Percentiles rank a stretch among this genome's conserved stretches.
Evolutionary conservation across 2,888 invertebrate genomes (phyloP).

Genomic region (Dynastes grantii): DNA sequence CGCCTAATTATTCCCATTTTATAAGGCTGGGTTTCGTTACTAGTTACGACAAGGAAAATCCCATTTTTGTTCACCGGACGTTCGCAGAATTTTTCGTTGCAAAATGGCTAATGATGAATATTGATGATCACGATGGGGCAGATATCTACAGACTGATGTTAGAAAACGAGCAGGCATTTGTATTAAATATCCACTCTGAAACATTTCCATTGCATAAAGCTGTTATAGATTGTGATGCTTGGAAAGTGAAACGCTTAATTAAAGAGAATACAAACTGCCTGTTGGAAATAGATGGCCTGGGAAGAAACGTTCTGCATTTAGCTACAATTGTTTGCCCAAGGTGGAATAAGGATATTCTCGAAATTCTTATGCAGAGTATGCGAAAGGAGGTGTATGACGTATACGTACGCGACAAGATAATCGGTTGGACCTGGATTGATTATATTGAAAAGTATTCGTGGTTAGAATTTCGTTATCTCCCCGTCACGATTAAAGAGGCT

Average conservation of each 20-base stretch:
- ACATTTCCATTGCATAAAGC: background rate
- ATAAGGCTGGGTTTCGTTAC: no score
- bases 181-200: background rate
- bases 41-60: no score
- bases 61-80: no score
- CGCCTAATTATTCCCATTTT: background rate
- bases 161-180: background rate
- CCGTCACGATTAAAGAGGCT: background rate
- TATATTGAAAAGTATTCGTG: background rate
- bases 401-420: background rate
- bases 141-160: background rate
- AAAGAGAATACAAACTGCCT: background rate
- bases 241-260: background rate
- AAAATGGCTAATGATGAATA: background rate
- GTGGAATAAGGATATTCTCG: no score
- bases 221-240: background rate
- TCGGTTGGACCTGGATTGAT: background rate
- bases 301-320: background rate
- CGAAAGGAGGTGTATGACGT: background rate
- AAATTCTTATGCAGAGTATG: background rate
- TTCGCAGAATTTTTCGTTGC: background rate
- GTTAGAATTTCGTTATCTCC: no score
- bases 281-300: background rate
- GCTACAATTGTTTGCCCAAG: background rate
- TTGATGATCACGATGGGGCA: background rate